Percentiles rank a stretch among this genome's conserved stretches.
phyloP scores from a whole-genome alignment of 1,140 invertebrate genomes.

The Drosophila grimshawi region DNA sequence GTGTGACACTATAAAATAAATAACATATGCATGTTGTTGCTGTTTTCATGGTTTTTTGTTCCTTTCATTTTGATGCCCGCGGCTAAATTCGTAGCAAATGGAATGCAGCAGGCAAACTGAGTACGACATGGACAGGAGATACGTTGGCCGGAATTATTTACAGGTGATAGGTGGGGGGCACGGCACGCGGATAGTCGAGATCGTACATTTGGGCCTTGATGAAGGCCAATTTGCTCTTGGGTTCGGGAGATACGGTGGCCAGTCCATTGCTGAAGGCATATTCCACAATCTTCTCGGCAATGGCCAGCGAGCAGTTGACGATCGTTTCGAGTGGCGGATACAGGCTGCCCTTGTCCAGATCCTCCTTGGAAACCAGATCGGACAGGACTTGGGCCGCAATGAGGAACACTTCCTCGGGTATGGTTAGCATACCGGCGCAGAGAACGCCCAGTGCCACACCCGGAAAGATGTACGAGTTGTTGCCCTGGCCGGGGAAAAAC shows the following conservation, averaged over 20 bases:
- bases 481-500: slow-evolving; percentile 95
- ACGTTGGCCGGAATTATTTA: slow-evolving; percentile 36
- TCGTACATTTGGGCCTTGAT: slow-evolving; percentile 93
- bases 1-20: slow-evolving; percentile 72
- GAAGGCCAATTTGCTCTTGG: slow-evolving; percentile 90
- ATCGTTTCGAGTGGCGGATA: slow-evolving; percentile 97
- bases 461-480: slow-evolving; percentile 99
- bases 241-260: slow-evolving; percentile 91
- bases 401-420: slow-evolving; percentile 95
- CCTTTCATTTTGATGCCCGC: slow-evolving; percentile 20
- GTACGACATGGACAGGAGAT: background rate
- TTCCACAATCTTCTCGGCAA: slow-evolving; percentile 93
- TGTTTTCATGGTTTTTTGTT: background rate
- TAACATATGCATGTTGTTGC: slow-evolving; percentile 58
- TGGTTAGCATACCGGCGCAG: slow-evolving; percentile 91
- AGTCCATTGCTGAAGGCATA: slow-evolving; percentile 95
- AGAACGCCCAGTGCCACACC: slow-evolving; percentile 95
- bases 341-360: slow-evolving; percentile 94
- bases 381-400: slow-evolving; percentile 93
- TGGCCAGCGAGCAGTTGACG: slow-evolving; percentile 93
- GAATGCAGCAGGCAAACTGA: slow-evolving; percentile 39
- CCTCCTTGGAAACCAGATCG: slow-evolving; percentile 91
- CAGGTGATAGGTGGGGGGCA: slow-evolving; percentile 85
- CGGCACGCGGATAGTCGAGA: slow-evolving; percentile 88
- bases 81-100: slow-evolving; percentile 36